Evolutionary conservation across 2,797 vertebrate species (phyloP), one percentile per base, ranked within the genome.

Genomic region (Brachyalestes nurse): DNA sequence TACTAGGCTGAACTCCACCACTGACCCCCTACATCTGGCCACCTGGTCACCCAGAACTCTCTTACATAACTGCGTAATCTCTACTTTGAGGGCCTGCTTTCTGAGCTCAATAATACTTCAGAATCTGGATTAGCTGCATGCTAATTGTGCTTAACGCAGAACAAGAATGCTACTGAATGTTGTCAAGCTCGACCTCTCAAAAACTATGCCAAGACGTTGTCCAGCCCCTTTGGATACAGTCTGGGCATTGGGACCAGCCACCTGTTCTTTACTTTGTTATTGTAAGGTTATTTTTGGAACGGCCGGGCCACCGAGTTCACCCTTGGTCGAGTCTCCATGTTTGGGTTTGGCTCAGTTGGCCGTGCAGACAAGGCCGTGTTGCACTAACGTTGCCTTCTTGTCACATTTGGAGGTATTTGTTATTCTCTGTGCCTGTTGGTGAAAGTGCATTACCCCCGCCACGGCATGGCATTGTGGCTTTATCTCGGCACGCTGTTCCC

Each of bases 191-290:
- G 55, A 77, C 82, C 58, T 34, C 25, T 25, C 61, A 45, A 79
- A 72, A 77, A 58, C 28, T 19, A 2, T 72, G 65, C 75, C 58
- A 80, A 80, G 74, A 75, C 73, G 78, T 75, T 80, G 79, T 82
- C 57, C 64, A 65, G 64, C 34, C 23, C 23, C 61, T 21, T 79
- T 34, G 9, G 53, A 77, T 80, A 45, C 42, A 10, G 60, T 72
- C 72, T 28, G 28, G 42, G 49, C 71, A 42, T 1, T 1, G 23
- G 58, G 8, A 74, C 14, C 5, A 69, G 67, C 60, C 83, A 86
- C 80, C 85, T 84, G 80, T 82, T 80, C 70, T 17, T 81, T n/a
- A 80, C 74, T 77, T 82, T 75, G 64, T 78, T 80, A 78, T 80
- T 67, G 77, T 71, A 40, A 34, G 60, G 58, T 78, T 76, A 82